These are phyloP conservation scores for Battus philenor DNA, from an alignment of 1,140 invertebrate species.

Conservation along the genomic window DNA sequence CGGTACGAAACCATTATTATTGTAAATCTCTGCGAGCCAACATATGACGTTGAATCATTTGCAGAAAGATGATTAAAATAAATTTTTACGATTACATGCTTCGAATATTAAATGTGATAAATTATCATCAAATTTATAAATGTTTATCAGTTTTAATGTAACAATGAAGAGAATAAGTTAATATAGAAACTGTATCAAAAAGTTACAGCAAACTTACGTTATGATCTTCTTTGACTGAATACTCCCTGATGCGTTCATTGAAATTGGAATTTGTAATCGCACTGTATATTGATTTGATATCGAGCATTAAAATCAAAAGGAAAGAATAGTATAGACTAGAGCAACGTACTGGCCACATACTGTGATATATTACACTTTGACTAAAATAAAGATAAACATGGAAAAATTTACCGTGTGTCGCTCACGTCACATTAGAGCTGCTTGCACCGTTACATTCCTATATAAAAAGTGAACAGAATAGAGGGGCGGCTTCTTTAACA, in stretches of 20 bases:
- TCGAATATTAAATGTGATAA: no score
- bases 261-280: constrained; percentile 49
- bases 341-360: constrained; percentile 23
- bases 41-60: no score
- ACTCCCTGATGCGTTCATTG: constrained; percentile 50
- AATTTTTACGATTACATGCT: no score
- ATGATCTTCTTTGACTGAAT: constrained; percentile 38
- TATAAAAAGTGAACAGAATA: constrained; percentile 45
- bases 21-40: no score
- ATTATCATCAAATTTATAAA: no score
- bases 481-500: constrained; percentile 50
- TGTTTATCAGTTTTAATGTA: no score
- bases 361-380: no score
- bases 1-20: no score
- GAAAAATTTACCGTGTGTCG: constrained; percentile 18
- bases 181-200: no score
- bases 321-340: constrained; percentile 19
- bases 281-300: constrained; percentile 28
- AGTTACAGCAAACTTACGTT: constrained; percentile 45
- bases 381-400: constrained; percentile 15
- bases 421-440: constrained; percentile 30
- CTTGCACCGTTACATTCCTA: constrained; percentile 31
- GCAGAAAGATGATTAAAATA: no score
- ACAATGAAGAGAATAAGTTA: no score
- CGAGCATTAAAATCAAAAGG: constrained; percentile 20